Evolutionary conservation across 2,888 invertebrate species (phyloP), one percentile per base, ranked within the genome.

Genomic region (Pollenia amentaria): DNA sequence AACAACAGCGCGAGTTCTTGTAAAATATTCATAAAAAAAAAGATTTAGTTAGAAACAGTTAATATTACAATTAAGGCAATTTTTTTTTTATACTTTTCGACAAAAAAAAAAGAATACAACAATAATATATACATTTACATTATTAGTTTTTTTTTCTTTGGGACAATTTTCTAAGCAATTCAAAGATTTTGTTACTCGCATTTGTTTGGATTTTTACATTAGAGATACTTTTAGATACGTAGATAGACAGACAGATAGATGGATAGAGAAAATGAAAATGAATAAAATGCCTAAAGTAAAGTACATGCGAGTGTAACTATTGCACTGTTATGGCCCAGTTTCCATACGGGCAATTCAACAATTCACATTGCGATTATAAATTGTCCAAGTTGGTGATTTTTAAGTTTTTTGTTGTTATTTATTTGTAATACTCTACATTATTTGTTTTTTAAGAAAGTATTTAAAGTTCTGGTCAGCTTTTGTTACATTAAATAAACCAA

Each of bases 331-430:
- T 82, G 87, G 77, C 87, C 87, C 87, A 84, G 87, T 84, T 87
- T 84, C 62, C 72, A 80, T 87, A 84, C 80, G 80, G 84, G 69
- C 87, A 81, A 81, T 73, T 53, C 76, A 80, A 80, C 76, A 84
- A 84, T 84, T 84, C 87, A 77, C 87, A 87, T 84, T 80, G 80
- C 80, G 76, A 77, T 87, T 87, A 80, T 80, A 87, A 87, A 87
- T 84, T 87, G 87, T 84, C 87, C 87, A 87, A 84, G 77, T 87
- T 87, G 69, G 77, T 53, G 78, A 73, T 73, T 86, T 80, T 69
- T 64, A 6, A 2, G 21, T 18, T 75, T 48, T 64, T 65, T 79
- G 4, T 72, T 81, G 38, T 44, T 51, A 44, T 73, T n/a, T 73
- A 16, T 18, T 46, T 57, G 11, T 46, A 10, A 70, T 46, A 57